A percentile compares a stretch with the other conserved stretches of the same genome.
Evolutionary conservation across 1,140 invertebrate genomes (phyloP).

Genomic region (Camponotus pennsylvanicus): DNA sequence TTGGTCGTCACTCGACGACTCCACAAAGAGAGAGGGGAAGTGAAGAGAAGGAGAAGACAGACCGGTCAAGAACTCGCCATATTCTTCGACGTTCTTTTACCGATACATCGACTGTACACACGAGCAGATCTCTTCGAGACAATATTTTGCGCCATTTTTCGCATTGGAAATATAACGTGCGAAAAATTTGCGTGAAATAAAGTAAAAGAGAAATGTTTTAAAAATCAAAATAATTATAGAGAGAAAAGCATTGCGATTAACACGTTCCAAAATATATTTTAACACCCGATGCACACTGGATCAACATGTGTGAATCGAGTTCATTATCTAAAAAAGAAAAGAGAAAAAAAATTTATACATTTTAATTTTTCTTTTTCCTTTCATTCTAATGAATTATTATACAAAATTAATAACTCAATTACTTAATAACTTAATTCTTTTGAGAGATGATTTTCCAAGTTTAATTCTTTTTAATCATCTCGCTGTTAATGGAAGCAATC

Average conservation of each 20-base stretch:
- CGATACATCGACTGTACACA: conserved; percentile 61
- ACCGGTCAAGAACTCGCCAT: conserved; percentile 74
- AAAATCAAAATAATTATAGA: neutral
- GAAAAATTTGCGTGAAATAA: neutral
- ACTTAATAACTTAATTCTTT: too few relatives aligned
- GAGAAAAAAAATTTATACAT: too few relatives aligned
- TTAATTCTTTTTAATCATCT: too few relatives aligned
- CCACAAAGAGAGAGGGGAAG: conserved; percentile 51
- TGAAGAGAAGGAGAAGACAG: conserved; percentile 66
- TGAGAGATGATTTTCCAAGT: too few relatives aligned
- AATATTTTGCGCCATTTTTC: conserved; percentile 58
- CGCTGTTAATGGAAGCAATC: too few relatives aligned
- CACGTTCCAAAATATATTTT: neutral
- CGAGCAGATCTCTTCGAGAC: conserved; percentile 62
- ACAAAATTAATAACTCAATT: too few relatives aligned
- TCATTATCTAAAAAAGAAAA: too few relatives aligned
- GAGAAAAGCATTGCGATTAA: neutral
- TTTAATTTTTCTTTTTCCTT: too few relatives aligned
- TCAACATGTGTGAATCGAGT: too few relatives aligned
- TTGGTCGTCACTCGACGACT: conserved; percentile 79
- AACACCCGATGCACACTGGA: neutral
- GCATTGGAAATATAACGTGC: neutral
- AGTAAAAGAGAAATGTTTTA: neutral
- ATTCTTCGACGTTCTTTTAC: conserved; percentile 73
- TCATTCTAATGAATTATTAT: too few relatives aligned